Evolutionary conservation across 2,797 vertebrate species (phyloP).

Genomic region (Yasuhikotakia modesta): DNA sequence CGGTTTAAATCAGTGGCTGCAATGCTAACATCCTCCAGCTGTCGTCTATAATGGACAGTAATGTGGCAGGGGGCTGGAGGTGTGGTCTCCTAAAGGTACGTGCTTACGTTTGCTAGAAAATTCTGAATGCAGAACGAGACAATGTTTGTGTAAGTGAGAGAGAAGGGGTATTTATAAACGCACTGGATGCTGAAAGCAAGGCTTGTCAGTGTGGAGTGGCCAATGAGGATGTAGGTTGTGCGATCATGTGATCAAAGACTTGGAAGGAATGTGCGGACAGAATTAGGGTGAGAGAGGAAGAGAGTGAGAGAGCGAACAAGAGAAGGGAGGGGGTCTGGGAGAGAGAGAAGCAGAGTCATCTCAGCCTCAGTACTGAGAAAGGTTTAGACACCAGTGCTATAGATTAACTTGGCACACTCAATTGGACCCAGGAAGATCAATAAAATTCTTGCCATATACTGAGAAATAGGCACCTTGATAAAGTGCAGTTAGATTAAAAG

Average conservation of each 20-base stretch:
- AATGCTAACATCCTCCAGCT: slow-evolving; percentile 5
- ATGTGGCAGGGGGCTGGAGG: not conserved
- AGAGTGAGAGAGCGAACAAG: slow-evolving; percentile 35
- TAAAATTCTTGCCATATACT: slow-evolving; percentile 16
- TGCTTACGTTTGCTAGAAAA: slow-evolving; percentile 14
- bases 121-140: slow-evolving; percentile 32
- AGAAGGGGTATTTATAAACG: slow-evolving; percentile 58
- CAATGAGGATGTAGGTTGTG: slow-evolving; percentile 71
- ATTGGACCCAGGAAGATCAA: not conserved
- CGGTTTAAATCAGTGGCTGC: not conserved
- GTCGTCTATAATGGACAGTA: slow-evolving; percentile 6
- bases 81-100: slow-evolving; percentile 58
- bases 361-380: slow-evolving; percentile 74
- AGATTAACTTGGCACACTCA: slow-evolving; percentile 12
- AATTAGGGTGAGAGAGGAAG: slow-evolving; percentile 61
- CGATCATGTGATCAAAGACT: slow-evolving; percentile 70
- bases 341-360: slow-evolving; percentile 68
- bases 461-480: slow-evolving; percentile 18
- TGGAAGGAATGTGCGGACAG: slow-evolving; percentile 70
- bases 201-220: slow-evolving; percentile 65
- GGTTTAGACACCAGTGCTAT: slow-evolving; percentile 63
- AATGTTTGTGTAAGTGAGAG: slow-evolving; percentile 38
- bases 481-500: slow-evolving; percentile 14
- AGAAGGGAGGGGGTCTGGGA: slow-evolving; percentile 15
- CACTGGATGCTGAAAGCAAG: slow-evolving; percentile 45